These are phyloP conservation scores for Melanostoma scalare DNA, from an alignment of 2,888 invertebrate species.

Conservation along the genomic window DNA sequence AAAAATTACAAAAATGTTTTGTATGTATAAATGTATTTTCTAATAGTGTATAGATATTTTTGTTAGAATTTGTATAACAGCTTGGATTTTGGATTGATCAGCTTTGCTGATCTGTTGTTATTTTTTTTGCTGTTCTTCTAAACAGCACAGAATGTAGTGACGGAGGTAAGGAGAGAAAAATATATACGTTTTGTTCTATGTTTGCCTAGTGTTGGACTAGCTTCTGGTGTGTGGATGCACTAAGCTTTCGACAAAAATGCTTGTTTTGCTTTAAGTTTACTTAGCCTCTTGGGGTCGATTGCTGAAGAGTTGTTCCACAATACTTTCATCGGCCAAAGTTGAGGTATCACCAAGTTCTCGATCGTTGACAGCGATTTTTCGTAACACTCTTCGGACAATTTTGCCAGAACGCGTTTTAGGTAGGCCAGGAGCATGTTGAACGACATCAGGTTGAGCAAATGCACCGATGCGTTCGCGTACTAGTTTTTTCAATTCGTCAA, in stretches of 20 bases:
- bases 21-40: conserved; percentile 20
- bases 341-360: conserved; percentile 95
- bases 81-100: conserved; percentile 25
- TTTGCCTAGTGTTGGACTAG: conserved; percentile 30
- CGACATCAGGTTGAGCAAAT: conserved; percentile 96
- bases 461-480: conserved; percentile 97
- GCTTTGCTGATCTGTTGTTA: conserved; percentile 12
- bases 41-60: neutral
- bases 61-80: conserved; percentile 43
- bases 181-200: conserved; percentile 18
- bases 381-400: conserved; percentile 97
- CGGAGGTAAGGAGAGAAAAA: conserved; percentile 48
- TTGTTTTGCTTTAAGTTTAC: conserved; percentile 73
- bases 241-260: neutral
- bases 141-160: conserved; percentile 56
- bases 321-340: conserved; percentile 95
- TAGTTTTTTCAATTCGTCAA: conserved; percentile 88
- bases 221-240: conserved; percentile 6
- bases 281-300: conserved; percentile 85
- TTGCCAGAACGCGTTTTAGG: conserved; percentile 99
- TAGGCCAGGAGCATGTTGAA: conserved; percentile 96
- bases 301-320: conserved; percentile 91
- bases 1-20: conserved; percentile 6
- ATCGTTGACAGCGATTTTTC: conserved; percentile 96
- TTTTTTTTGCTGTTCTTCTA: conserved; percentile 15